phyloP scores from a whole-genome alignment of 2,797 vertebrate genomes.

The Mus caroli region DNA sequence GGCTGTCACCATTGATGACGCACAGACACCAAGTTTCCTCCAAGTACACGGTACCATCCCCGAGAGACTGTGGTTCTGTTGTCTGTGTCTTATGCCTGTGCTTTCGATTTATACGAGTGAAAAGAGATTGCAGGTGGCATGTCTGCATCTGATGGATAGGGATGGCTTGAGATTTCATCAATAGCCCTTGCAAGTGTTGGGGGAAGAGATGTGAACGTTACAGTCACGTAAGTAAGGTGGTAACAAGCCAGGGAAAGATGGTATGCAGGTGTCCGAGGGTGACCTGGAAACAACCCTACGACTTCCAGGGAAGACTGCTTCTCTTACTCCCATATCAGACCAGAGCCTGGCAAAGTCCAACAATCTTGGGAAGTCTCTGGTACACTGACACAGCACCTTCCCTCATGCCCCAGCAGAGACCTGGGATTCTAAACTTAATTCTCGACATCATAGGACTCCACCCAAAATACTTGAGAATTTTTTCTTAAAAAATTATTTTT shows the following conservation, averaged over 20 bases:
- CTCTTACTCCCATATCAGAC: not conserved
- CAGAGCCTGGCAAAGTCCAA: not conserved
- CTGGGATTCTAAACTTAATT: not conserved
- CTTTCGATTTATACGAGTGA: not conserved
- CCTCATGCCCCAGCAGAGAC: not conserved
- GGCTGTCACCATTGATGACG: not conserved
- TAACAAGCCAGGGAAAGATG: not conserved
- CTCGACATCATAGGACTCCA: not conserved
- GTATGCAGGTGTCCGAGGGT: not conserved
- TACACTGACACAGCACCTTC: too few relatives aligned
- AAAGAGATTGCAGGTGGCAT: not conserved
- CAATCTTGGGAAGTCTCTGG: not conserved
- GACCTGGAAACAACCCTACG: rapidly evolving
- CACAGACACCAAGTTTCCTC: not conserved
- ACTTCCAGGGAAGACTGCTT: not conserved
- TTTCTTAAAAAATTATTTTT: not conserved
- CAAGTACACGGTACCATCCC: not conserved
- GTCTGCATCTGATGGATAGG: not conserved
- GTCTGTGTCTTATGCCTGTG: not conserved
- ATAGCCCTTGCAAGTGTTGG: constrained; percentile 27
- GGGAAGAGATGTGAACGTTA: not conserved
- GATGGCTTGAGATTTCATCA: not conserved
- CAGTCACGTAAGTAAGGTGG: not conserved
- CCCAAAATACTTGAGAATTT: constrained; percentile 13
- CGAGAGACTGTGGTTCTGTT: not conserved